These are phyloP conservation scores for Aphelinus atriplicis DNA, from an alignment of 1,140 invertebrate genomes.

Conservation along the genomic window DNA sequence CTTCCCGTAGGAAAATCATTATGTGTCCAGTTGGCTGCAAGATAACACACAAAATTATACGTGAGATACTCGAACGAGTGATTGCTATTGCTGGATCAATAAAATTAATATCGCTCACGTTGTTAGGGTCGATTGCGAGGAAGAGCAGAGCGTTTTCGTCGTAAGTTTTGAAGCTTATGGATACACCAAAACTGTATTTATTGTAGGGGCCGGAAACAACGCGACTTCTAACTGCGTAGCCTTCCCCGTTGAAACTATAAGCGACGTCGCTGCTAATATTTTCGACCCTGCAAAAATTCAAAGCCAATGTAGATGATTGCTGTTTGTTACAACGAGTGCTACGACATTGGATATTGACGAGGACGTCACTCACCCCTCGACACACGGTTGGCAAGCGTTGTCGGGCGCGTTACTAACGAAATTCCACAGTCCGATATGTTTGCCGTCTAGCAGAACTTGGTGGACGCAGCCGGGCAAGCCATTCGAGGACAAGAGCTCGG, in stretches of 20 bases:
- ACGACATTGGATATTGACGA: no score
- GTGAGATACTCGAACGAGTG: background rate
- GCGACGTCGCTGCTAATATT: slow-evolving; percentile 65
- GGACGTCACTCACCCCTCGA: slow-evolving; percentile 71
- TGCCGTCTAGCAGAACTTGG: slow-evolving; percentile 79
- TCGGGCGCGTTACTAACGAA: slow-evolving; percentile 74
- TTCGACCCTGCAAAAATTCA: slow-evolving; percentile 65
- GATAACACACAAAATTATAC: background rate
- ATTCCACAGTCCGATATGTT: slow-evolving; percentile 88
- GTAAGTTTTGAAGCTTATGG: slow-evolving; percentile 84
- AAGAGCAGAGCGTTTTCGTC: slow-evolving; percentile 91
- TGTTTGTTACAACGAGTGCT: no score
- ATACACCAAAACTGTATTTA: slow-evolving; percentile 79
- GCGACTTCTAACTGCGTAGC: slow-evolving; percentile 78
- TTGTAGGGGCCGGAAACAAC: slow-evolving; percentile 73
- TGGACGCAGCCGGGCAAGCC: slow-evolving; percentile 82
- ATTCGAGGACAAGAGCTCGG: slow-evolving; percentile 61
- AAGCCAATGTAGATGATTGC: no score
- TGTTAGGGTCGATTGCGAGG: slow-evolving; percentile 78
- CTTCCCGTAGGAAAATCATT: slow-evolving; percentile 79
- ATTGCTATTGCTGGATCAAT: slow-evolving; percentile 30
- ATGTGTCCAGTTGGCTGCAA: slow-evolving; percentile 77
- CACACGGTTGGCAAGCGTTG: slow-evolving; percentile 78
- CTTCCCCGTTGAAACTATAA: slow-evolving; percentile 79
- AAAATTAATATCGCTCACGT: slow-evolving; percentile 61